Base-by-base conservation (phyloP, 2,888 invertebrate genomes). In the Sphaerolaimus hirsutus region DNA sequence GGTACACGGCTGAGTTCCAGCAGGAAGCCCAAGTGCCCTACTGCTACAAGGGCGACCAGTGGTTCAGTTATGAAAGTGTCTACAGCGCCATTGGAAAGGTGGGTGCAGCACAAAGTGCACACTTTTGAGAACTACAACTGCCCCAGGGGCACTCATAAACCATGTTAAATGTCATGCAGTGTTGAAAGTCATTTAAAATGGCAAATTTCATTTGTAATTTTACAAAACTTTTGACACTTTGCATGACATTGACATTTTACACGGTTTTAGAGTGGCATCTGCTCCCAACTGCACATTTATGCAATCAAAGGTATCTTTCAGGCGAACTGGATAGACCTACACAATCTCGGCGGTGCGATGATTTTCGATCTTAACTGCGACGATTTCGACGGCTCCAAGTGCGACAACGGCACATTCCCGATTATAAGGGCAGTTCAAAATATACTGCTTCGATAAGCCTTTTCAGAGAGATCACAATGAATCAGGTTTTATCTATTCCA, bases 321-420 rank as follows among this genome's bases (percentile, higher is more conserved):
- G 68, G 69, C 76, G 1, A 66, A 70, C 49, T 80, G 71, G 63
- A 73, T 78, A 1, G 72, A 71, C 56, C 66, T 70, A 7, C 69
- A 73, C 43, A 68, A 72, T 32, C 73, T 79, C 54, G 77, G 77
- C 43, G 84, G 84, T 29, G 78, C 77, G 4, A 83, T 83, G 82
- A 69, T 82, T 48, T 81, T 77, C 65, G 77, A 79, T 12, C 67
- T 84, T 24, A 82, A 82, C 59, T 71, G 74, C 1, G 84, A 84
- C 61, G 83, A 84, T 64, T 75, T 21, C 17, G 7, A 14, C 7
- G 21, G 25, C 12, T 14, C 7, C 4, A 4, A n/a, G 14, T 41
- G 26, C 27, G 22, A 25, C 22, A 43, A 43, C 27, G 43, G 25
- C 3, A 27, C 43, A 12, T 21, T 29, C 19, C 29, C 29, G 21